These are phyloP conservation scores for Drosophila leontia DNA, from an alignment of 1,140 invertebrate species.

Conservation along the genomic window DNA sequence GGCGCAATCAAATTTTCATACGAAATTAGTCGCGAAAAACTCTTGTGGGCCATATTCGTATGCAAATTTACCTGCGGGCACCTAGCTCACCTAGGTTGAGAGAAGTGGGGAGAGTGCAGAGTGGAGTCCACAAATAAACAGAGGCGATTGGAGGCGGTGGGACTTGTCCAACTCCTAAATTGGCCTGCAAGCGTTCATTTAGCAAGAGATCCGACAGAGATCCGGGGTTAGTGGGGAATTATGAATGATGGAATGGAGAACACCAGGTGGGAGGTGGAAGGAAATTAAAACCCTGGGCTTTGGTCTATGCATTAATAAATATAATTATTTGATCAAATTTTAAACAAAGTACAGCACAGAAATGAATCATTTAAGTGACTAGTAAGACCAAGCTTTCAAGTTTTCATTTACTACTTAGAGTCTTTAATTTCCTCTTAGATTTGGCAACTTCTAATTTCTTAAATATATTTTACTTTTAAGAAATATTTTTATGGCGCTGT, in stretches of 20 bases:
- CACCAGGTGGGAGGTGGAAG: conserved; percentile 18
- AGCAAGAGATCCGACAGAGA: conserved; percentile 36
- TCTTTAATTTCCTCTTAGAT: too few species aligned
- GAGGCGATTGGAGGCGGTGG: conserved; percentile 10
- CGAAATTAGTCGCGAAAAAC: conserved; percentile 72
- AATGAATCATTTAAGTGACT: not conserved
- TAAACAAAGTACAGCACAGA: not conserved
- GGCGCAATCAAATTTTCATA: conserved; percentile 74
- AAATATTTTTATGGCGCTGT: not conserved
- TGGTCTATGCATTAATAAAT: not conserved
- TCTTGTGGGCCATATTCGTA: conserved; percentile 73
- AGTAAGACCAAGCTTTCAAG: not conserved
- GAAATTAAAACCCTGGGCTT: not conserved
- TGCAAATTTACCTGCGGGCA: conserved; percentile 53
- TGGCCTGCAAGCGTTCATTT: conserved; percentile 66
- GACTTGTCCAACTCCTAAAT: conserved; percentile 56
- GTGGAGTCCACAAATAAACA: not conserved
- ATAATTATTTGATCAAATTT: not conserved
- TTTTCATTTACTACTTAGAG: not conserved
- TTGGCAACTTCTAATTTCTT: not conserved
- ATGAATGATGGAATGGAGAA: conserved; percentile 32
- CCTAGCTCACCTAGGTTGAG: not conserved
- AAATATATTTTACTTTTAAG: not conserved
- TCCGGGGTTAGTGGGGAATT: conserved; percentile 11
- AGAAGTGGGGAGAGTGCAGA: not conserved